Percentiles rank a stretch among this genome's conserved stretches.
These are phyloP conservation scores for Stictonetta naevosa DNA, from an alignment of 2,113 vertebrate genomes.

Conservation along the genomic window DNA sequence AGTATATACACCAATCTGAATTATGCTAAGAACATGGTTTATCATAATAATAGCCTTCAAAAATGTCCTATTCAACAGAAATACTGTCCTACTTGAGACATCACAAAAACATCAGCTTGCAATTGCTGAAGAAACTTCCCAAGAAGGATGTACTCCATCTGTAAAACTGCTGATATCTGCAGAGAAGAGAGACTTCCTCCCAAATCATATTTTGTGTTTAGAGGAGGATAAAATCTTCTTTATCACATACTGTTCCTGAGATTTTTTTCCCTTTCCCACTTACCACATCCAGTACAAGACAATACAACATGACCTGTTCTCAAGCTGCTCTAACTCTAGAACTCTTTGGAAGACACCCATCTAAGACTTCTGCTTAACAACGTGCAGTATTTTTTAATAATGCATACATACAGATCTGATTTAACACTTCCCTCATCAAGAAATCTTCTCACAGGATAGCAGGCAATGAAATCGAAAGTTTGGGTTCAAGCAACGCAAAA, in stretches of 20 bases:
- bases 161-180: conserved; percentile 47
- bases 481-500: not conserved
- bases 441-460: not conserved
- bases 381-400: not conserved
- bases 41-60: conserved; percentile 52
- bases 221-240: not conserved
- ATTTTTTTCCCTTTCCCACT: not conserved
- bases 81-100: conserved; percentile 19
- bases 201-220: not conserved
- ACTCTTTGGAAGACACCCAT: not conserved
- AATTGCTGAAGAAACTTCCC: conserved; percentile 43
- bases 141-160: conserved; percentile 42
- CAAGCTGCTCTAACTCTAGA: not conserved
- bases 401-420: not conserved
- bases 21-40: conserved; percentile 38
- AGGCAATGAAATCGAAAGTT: not conserved
- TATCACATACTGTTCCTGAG: not conserved
- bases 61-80: conserved; percentile 54
- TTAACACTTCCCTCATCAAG: not conserved
- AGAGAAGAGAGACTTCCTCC: not conserved
- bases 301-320: not conserved
- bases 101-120: conserved; percentile 44
- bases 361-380: not conserved
- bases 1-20: conserved; percentile 27
- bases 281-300: not conserved